phyloP scores from a whole-genome alignment of 2,888 invertebrate genomes.

The Noctua janthe region DNA sequence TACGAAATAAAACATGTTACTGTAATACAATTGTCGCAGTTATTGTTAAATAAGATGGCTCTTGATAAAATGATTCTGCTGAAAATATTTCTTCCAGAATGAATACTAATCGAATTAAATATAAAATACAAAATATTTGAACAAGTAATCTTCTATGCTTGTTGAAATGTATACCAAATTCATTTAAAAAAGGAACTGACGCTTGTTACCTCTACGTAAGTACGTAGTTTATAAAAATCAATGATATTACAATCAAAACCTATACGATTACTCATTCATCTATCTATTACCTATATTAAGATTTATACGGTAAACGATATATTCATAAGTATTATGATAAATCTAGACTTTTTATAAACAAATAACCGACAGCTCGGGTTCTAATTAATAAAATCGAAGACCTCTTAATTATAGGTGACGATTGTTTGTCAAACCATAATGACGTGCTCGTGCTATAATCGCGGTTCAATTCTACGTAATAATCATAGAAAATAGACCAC shows the following conservation, averaged over 20 bases:
- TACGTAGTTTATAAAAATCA: slow-evolving; percentile 26
- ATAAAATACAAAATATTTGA: slow-evolving; percentile 8
- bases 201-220: slow-evolving; percentile 54
- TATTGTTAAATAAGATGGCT: neutral
- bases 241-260: slow-evolving; percentile 35
- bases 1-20: neutral
- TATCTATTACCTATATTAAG: slow-evolving; percentile 23
- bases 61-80: neutral
- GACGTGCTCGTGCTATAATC: slow-evolving; percentile 46
- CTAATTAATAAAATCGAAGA: slow-evolving; percentile 57
- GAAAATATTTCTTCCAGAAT: neutral
- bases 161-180: slow-evolving; percentile 54
- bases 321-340: slow-evolving; percentile 52
- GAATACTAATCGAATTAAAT: slow-evolving; percentile 4
- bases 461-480: slow-evolving; percentile 49
- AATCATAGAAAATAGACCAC: slow-evolving; percentile 6
- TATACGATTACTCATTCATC: slow-evolving; percentile 40
- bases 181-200: slow-evolving; percentile 55
- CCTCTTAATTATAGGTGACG: slow-evolving; percentile 60
- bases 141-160: slow-evolving; percentile 19
- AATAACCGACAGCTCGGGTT: slow-evolving; percentile 39
- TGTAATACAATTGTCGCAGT: neutral
- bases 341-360: slow-evolving; percentile 43
- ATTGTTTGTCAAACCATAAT: slow-evolving; percentile 59
- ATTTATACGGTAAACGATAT: slow-evolving; percentile 38